Evolutionary conservation across 2,797 vertebrate species (phyloP), one percentile per base, ranked within the genome.

Genomic region (Astyanax mexicanus): DNA sequence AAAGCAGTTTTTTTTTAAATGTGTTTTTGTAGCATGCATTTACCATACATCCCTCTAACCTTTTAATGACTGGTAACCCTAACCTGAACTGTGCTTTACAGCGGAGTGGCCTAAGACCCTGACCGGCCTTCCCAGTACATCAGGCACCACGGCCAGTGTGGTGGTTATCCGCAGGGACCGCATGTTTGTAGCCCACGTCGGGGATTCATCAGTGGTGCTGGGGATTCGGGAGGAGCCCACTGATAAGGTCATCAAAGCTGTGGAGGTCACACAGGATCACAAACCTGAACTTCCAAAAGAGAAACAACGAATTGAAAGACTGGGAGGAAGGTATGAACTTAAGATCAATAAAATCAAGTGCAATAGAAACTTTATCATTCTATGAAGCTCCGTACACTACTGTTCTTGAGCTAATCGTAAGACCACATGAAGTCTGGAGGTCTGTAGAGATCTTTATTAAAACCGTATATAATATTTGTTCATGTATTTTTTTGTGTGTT

Each of bases 111-210:
- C 45, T 6, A 47, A 47, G 17, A 47, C 45, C 19, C n/a, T 47
- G 45, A 47, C 45, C 93, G 98, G 68, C 96, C 97, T 35, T 15
- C 54, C 44, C 23, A 99, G 97, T 73, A 98, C 97, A 0, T 98
- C 97, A 0, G 97, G 97, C 64, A 99, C 97, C 66, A 99, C 97
- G 4, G 97, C 97, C 82, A 98, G 96, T 0, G 95, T 98, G 84
- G 94, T 98, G 0, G 95, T 99, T 81, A 97, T 99, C 84, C 94
- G 97, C 0, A 96, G 96, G 9, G 91, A 92, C 60, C 95, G 94
- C 89, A 96, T 99, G 95, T 99, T 95, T 3, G 96, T 99, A n/a
- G 97, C 97, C 9, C 97, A 99, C 0, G 97, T 99, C 0, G 97
- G 97, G 0, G 97, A 99, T 85, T 98, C 97, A 0, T 97, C 96